Base-by-base conservation (phyloP, 2,888 invertebrate genomes). In the Poecilus cupreus region DNA sequence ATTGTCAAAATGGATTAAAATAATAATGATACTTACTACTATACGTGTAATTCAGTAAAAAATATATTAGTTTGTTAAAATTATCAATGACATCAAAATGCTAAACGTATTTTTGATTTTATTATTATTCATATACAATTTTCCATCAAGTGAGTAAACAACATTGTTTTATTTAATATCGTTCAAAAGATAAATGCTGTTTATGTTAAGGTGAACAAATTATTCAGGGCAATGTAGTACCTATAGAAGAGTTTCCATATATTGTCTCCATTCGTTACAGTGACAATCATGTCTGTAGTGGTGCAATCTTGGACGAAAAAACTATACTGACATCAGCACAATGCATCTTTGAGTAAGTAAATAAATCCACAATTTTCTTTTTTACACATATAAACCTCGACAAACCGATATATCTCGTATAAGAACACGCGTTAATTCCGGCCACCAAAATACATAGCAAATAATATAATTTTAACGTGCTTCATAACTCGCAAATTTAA, bases 191-290 rank as follows among this genome's bases (percentile, higher is more conserved):
- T 11, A 22, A n/a, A 60, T 26, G n/a, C n/a, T 26, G 24, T 60
- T n/a, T 60, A 24, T 22, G 24, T 60, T 22, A 18, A 60, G 60
- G 24, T n/a, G 54, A 54, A 10, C 10, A 18, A 77, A 60, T 77
- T 18, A 49, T 70, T 68, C 51, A 49, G 20, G 79, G 79, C 16
- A 8, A 43, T 32, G 32, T 16, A 70, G 26, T 49, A 13, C n/a
- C 18, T 32, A 79, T 79, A 39, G 51, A 43, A 16, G 20, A 79
- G 4, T 16, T 26, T 70, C 79, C 79, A 20, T 79, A 79, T 24
- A 49, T 68, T 22, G 77, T 77, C 10, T 57, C 77, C 8, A 24
- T 77, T 13, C 24, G 39, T 6, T 39, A 22, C 11, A 43, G 37
- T 22, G 39, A 43, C 11, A 39, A 60, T 22, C 77, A 60, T 43